Evolutionary conservation across 2,797 vertebrate genomes (phyloP).

Genomic region (Aulostomus chinensis): DNA sequence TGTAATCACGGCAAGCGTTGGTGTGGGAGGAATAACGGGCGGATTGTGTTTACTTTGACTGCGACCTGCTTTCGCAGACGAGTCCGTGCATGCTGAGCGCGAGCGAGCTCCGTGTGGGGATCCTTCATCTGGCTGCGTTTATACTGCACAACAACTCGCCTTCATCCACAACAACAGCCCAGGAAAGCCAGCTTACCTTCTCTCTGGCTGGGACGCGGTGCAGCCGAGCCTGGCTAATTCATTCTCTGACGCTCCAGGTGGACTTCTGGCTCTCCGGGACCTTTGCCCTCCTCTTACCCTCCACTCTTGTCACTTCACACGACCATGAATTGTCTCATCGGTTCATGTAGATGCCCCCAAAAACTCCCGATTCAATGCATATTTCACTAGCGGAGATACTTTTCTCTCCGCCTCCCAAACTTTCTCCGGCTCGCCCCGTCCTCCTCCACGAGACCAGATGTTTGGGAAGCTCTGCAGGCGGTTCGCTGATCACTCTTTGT

Average conservation of each 20-base stretch:
- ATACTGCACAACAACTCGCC: slow-evolving; percentile 3
- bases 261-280: slow-evolving; percentile 38
- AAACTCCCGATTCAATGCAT: slow-evolving; percentile 52
- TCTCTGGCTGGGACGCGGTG: slow-evolving; percentile 52
- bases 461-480: slow-evolving; percentile 46
- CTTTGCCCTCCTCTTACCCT: slow-evolving; percentile 28
- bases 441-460: slow-evolving; percentile 69
- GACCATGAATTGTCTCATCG: slow-evolving; percentile 6
- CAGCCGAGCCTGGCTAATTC: slow-evolving; percentile 65
- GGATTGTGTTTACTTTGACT: no score
- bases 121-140: slow-evolving; percentile 17
- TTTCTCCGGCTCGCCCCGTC: slow-evolving; percentile 60
- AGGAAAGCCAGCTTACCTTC: slow-evolving; percentile 65
- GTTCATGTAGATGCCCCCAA: slow-evolving; percentile 29
- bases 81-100: slow-evolving; percentile 67
- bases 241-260: slow-evolving; percentile 68
- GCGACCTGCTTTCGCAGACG: slow-evolving; percentile 52
- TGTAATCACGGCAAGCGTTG: no score
- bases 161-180: slow-evolving; percentile 1
- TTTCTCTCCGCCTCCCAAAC: slow-evolving; percentile 67
- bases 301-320: slow-evolving; percentile 28
- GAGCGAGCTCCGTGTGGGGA: slow-evolving; percentile 26
- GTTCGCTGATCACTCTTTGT: slow-evolving; percentile 34
- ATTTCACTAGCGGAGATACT: slow-evolving; percentile 37
- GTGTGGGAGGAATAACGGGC: no score